Conservation (phyloP, 2,113 vertebrate genomes). For the Lophochroa leadbeateri region DNA sequence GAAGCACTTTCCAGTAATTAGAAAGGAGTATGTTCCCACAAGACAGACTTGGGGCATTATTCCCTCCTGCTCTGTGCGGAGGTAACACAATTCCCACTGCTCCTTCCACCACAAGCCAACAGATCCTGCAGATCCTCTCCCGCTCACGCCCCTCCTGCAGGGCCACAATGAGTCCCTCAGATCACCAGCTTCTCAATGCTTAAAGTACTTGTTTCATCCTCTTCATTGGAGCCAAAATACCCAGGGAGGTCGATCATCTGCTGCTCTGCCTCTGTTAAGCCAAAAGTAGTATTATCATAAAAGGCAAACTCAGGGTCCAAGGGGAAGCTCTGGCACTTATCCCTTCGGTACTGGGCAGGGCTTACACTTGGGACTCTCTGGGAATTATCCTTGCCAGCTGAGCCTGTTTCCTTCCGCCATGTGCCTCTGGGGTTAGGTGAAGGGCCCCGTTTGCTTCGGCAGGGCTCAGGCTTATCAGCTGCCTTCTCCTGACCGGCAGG, state of each 20-base stretch:
- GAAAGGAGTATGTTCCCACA: constrained; percentile 2
- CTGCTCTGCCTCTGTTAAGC: constrained; percentile 87
- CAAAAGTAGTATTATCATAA: constrained; percentile 83
- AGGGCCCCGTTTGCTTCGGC: constrained; percentile 82
- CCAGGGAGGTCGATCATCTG: constrained; percentile 87
- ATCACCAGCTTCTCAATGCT: constrained; percentile 81
- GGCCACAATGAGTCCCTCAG: background rate
- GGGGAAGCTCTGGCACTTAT: constrained; percentile 86
- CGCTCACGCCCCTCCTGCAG: background rate
- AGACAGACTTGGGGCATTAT: background rate
- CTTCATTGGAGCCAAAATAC: constrained; percentile 81
- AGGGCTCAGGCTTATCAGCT: constrained; percentile 78
- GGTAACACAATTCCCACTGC: background rate
- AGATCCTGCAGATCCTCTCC: background rate
- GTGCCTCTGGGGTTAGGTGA: constrained; percentile 84
- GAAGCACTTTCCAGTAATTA: constrained; percentile 6
- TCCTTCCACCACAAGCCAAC: background rate
- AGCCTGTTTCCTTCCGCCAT: constrained; percentile 79
- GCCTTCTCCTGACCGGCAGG: constrained; percentile 23
- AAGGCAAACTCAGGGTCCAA: constrained; percentile 81
- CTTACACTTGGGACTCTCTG: constrained; percentile 81
- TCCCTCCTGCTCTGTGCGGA: background rate
- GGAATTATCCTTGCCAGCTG: constrained; percentile 57
- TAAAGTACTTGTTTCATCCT: constrained; percentile 79
- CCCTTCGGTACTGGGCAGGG: constrained; percentile 77